Evolutionary conservation across 2,797 vertebrate genomes (phyloP).

Genomic region (Alosa sapidissima): DNA sequence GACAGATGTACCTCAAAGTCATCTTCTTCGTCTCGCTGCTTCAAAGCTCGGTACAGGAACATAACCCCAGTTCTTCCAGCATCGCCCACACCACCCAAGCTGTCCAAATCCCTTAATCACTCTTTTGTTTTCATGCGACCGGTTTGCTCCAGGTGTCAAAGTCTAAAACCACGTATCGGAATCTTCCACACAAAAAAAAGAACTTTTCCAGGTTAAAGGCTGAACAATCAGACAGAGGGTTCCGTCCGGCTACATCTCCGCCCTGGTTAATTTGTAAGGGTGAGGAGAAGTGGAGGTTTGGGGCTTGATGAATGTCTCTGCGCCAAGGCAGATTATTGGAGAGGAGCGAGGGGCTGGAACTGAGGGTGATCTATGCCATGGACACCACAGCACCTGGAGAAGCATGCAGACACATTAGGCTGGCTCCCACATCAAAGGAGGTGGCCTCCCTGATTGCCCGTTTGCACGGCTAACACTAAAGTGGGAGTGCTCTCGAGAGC

Average conservation of each 20-base stretch:
- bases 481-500: background rate
- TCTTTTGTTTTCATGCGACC: conserved; percentile 22
- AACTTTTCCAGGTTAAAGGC: conserved; percentile 64
- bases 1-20: conserved; percentile 66
- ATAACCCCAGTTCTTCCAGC: conserved; percentile 68
- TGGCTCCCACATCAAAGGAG: background rate
- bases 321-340: conserved; percentile 55
- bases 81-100: conserved; percentile 64
- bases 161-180: conserved; percentile 52
- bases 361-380: conserved; percentile 11
- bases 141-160: conserved; percentile 57
- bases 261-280: conserved; percentile 73
- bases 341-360: conserved; percentile 34
- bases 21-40: conserved; percentile 77
- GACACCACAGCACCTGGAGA: conserved; percentile 16
- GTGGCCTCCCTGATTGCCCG: conserved; percentile 13
- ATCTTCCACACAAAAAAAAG: conserved; percentile 35
- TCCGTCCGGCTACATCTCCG: conserved; percentile 58
- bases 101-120: conserved; percentile 47
- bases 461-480: background rate
- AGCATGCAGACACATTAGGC: conserved; percentile 8
- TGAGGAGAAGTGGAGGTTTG: conserved; percentile 47
- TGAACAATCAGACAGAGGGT: conserved; percentile 63
- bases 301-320: conserved; percentile 74
- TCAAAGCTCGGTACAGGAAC: conserved; percentile 80